Evolutionary conservation across 1,140 invertebrate genomes (phyloP).

Genomic region (Nymphalis io): DNA sequence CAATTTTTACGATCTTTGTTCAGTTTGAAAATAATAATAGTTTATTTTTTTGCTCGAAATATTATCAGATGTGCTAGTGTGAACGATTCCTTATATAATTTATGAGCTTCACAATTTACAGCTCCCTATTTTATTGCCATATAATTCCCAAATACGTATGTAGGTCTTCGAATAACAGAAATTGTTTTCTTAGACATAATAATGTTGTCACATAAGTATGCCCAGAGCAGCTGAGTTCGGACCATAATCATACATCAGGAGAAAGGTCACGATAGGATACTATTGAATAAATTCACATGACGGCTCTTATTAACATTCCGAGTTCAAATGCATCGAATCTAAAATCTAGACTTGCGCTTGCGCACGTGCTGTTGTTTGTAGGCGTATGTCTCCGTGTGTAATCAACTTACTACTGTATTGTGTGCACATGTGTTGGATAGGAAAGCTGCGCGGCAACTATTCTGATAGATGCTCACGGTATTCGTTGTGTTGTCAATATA

Average conservation of each 20-base stretch:
- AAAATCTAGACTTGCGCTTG: slow-evolving; percentile 33
- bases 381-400: not conserved
- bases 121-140: not conserved
- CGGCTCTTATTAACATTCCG: slow-evolving; percentile 17
- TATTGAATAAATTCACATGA: slow-evolving; percentile 19
- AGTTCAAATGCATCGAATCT: slow-evolving; percentile 7
- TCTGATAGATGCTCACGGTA: too few relatives aligned
- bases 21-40: too few relatives aligned
- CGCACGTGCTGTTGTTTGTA: not conserved
- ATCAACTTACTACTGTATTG: too few relatives aligned
- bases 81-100: not conserved
- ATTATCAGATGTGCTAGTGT: too few relatives aligned
- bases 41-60: too few relatives aligned
- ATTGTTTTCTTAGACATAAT: slow-evolving; percentile 1
- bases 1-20: too few relatives aligned
- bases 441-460: too few relatives aligned
- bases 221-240: not conserved
- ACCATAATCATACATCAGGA: not conserved
- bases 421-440: too few relatives aligned
- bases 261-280: not conserved
- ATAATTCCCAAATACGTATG: not conserved
- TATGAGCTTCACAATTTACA: not conserved
- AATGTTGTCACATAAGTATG: slow-evolving; percentile 5
- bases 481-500: too few relatives aligned
- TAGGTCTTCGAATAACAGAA: slow-evolving; percentile 8